A percentile compares a stretch with the other conserved stretches of the same genome.
phyloP scores from a whole-genome alignment of 64 coral and sea anemone species.

The Porites australiensis region DNA sequence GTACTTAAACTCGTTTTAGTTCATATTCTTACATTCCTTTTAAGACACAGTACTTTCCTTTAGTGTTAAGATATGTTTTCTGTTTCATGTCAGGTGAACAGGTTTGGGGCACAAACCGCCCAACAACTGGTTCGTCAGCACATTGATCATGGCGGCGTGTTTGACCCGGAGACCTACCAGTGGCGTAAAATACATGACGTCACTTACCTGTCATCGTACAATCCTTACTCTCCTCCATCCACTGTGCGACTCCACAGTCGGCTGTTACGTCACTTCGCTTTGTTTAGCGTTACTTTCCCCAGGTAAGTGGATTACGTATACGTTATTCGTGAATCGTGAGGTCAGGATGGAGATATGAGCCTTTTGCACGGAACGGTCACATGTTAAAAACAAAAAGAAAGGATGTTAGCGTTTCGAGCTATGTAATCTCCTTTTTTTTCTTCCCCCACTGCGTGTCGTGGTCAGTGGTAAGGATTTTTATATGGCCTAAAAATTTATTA shows the following conservation, averaged over 20 bases:
- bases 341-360: too few relatives aligned
- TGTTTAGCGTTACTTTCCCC: slow-evolving; percentile 91
- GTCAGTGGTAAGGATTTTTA: too few relatives aligned
- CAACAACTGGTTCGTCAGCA: slow-evolving; percentile 92
- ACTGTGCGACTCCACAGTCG: slow-evolving; percentile 74
- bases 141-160: slow-evolving; percentile 98
- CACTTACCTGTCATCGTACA: slow-evolving; percentile 94
- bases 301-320: slow-evolving; percentile 49
- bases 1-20: too few relatives aligned
- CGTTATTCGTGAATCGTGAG: not conserved
- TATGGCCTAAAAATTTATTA: too few relatives aligned
- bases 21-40: too few relatives aligned
- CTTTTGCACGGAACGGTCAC: too few relatives aligned
- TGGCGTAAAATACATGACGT: slow-evolving; percentile 95
- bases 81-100: slow-evolving; percentile 54
- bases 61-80: not conserved
- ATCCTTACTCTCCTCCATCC: slow-evolving; percentile 87
- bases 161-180: slow-evolving; percentile 88
- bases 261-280: slow-evolving; percentile 89
- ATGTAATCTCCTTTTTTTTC: too few relatives aligned
- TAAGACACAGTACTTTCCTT: too few relatives aligned
- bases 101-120: slow-evolving; percentile 85
- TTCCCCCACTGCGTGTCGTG: too few relatives aligned
- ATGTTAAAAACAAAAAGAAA: too few relatives aligned
- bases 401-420: too few relatives aligned